Evolutionary conservation across 1,140 invertebrate species (phyloP).

Genomic region (Trichonephila clavata): DNA sequence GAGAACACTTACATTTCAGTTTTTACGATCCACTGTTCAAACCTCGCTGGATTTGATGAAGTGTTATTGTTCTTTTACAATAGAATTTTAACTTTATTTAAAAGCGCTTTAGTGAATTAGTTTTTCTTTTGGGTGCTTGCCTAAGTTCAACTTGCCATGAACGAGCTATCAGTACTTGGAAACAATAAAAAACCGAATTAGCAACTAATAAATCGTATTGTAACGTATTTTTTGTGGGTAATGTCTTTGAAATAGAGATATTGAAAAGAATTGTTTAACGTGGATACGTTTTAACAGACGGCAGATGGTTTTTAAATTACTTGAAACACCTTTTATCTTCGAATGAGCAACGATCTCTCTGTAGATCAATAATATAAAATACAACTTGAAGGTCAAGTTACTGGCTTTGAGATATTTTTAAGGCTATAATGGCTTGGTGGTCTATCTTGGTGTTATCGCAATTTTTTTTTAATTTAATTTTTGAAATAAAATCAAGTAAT

Average conservation of each 20-base stretch:
- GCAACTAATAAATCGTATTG: background rate
- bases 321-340: background rate
- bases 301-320: background rate
- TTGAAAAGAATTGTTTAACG: background rate
- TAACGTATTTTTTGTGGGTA: background rate
- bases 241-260: background rate
- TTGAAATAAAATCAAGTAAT: too few species aligned
- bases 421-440: too few species aligned
- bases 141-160: conserved; percentile 6
- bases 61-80: conserved; percentile 2
- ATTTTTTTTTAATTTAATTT: too few species aligned
- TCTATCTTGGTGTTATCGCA: too few species aligned
- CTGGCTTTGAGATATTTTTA: too few species aligned
- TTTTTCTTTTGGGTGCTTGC: background rate
- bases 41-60: conserved; percentile 26
- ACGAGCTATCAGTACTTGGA: background rate
- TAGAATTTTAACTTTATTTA: conserved; percentile 16
- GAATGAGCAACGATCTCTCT: background rate
- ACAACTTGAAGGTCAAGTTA: background rate
- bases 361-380: background rate
- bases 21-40: conserved; percentile 33
- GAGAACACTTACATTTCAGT: background rate
- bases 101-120: background rate
- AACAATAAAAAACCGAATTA: background rate
- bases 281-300: background rate